Evolutionary conservation across 2,888 invertebrate genomes (phyloP), one percentile per base, ranked within the genome.

Genomic region (Heterodera filipjevi): DNA sequence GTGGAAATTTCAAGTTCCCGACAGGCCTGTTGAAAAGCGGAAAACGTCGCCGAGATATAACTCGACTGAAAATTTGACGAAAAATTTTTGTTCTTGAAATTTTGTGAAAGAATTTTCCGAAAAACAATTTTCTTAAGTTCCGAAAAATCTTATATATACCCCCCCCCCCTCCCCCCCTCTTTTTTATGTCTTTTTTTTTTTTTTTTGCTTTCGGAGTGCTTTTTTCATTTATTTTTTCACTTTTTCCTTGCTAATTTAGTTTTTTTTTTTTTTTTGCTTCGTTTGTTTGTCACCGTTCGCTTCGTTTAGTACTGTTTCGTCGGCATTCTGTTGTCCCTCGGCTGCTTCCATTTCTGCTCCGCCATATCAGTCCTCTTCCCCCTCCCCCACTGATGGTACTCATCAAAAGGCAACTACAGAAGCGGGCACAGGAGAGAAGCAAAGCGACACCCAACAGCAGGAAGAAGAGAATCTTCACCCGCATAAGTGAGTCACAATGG

Each of bases 181-280:
- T 80, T 32, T 66, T 78, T 33, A 16, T 70, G 22, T 71, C 77
- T 78, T 81, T 3, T 27, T 32, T 12, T 10, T 78, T 64, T 30
- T 81, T 16, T 5, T 22, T 82, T 27, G 32, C n/a, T n/a, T n/a
- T n/a, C n/a, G n/a, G n/a, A n/a, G 22, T 77, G n/a, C 53, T 39
- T 39, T 39, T 6, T 2, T 39, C 8, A 12, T 12, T 39, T 12
- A 39, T 39, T 39, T 39, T 39, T 12, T 10, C 39, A 39, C 12
- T 39, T 39, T 39, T 39, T 39, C 39, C 12, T 39, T 39, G 12
- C 39, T 12, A 1, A 66, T 27, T 66, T 66, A 6, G 3, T 10
- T 27, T 64, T 64, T 5, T 5, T 32, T 66, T 53, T 22, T 53
- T 53, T 66, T 6, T 6, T 66, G 27, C 27, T 66, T 14, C 5